These are phyloP conservation scores for Pandemis heparana DNA, from an alignment of 2,888 invertebrate genomes.

Conservation along the genomic window DNA sequence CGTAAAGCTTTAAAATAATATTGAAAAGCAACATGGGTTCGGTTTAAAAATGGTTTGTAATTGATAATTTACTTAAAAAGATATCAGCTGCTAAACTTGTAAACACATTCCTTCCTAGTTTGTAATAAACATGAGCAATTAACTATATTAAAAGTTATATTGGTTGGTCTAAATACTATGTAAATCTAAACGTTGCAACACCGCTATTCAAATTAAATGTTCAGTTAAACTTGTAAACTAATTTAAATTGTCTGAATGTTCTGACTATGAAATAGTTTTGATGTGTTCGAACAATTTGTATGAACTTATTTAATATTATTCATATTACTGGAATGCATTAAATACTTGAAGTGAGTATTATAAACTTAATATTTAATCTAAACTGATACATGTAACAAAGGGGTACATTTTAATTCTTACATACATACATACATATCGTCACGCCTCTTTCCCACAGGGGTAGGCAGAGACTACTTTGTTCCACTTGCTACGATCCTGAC, in stretches of 20 bases:
- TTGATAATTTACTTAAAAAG: no score
- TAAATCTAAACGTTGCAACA: not conserved
- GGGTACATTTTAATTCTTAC: no score
- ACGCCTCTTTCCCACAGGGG: no score
- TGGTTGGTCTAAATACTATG: not conserved
- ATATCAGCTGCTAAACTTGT: no score
- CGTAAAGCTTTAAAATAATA: not conserved
- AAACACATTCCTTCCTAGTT: not conserved
- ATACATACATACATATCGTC: no score
- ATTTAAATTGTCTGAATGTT: slow-evolving; percentile 20
- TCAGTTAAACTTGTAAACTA: slow-evolving; percentile 16
- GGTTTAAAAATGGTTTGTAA: no score
- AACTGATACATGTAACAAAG: no score
- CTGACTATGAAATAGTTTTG: slow-evolving; percentile 21
- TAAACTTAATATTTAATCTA: no score
- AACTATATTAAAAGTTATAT: not conserved
- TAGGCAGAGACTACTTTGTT: no score
- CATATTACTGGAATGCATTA: not conserved
- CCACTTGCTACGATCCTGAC: no score
- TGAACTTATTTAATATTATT: not conserved
- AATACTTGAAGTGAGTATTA: not conserved
- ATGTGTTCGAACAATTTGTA: not conserved
- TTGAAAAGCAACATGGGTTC: not conserved
- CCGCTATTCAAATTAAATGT: slow-evolving; percentile 18
- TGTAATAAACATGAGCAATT: not conserved